phyloP scores from a whole-genome alignment of 2,888 invertebrate species.

The Mystacides longicornis region DNA sequence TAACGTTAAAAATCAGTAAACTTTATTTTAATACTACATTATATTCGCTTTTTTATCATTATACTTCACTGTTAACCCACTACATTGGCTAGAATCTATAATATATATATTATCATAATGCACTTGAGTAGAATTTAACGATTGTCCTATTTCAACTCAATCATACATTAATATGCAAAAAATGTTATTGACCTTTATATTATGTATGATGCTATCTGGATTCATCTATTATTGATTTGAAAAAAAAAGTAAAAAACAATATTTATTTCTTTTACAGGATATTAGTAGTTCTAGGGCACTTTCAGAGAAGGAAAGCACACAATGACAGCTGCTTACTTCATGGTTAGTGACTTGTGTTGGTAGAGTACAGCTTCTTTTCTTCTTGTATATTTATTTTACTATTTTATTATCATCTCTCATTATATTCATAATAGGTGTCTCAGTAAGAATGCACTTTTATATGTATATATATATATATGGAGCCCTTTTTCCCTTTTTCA shows the following conservation, averaged over 20 bases:
- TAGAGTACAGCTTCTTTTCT: not conserved
- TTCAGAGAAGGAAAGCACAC: slow-evolving; percentile 6
- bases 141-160: not conserved
- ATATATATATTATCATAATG: slow-evolving; percentile 1
- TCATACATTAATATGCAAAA: not conserved
- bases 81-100: not conserved
- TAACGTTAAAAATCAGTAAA: too few species aligned
- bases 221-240: not conserved
- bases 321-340: slow-evolving; percentile 8
- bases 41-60: too few species aligned
- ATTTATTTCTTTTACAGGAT: not conserved
- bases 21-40: too few species aligned
- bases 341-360: slow-evolving; percentile 4
- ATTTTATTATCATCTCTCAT: too few species aligned
- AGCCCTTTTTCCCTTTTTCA: too few species aligned
- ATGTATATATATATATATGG: too few species aligned
- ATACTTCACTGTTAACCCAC: too few species aligned
- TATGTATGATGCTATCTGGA: not conserved
- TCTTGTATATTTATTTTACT: not conserved
- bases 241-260: not conserved
- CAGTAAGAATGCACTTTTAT: too few species aligned
- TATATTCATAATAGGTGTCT: too few species aligned
- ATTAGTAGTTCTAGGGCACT: slow-evolving; percentile 2
- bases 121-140: not conserved
- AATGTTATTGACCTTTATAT: not conserved